A percentile compares a stretch with the other conserved stretches of the same genome.
phyloP scores from a whole-genome alignment of 2,888 invertebrate genomes.

The Epistrophe eligans region DNA sequence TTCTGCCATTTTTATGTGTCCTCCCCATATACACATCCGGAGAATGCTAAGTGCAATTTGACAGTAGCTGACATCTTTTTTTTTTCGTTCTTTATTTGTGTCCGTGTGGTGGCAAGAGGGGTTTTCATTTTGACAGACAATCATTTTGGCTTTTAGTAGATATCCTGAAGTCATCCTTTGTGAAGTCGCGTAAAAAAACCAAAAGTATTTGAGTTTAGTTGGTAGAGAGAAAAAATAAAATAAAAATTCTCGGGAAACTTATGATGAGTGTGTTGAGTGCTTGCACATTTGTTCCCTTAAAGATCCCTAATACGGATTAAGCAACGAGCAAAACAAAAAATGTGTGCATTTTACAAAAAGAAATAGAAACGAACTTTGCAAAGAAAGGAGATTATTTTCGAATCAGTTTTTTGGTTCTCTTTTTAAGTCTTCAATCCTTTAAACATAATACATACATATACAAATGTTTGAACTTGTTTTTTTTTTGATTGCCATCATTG shows the following conservation, averaged over 20 bases:
- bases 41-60: constrained; percentile 68
- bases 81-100: neutral
- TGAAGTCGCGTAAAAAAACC: neutral
- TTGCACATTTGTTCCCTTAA: constrained; percentile 21
- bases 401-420: constrained; percentile 40
- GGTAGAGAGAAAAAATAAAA: neutral
- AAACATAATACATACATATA: neutral
- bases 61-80: constrained; percentile 35
- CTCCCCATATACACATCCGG: constrained; percentile 50
- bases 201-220: constrained; percentile 1
- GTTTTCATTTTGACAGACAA: constrained; percentile 49
- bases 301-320: constrained; percentile 7
- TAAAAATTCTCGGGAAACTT: neutral
- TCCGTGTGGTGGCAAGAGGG: neutral
- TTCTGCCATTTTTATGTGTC: constrained; percentile 36
- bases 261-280: constrained; percentile 27
- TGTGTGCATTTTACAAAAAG: neutral
- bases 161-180: constrained; percentile 11
- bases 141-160: constrained; percentile 53
- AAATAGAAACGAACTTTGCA: neutral
- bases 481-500: neutral
- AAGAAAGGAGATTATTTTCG: constrained; percentile 53
- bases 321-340: constrained; percentile 10
- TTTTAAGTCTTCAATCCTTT: constrained; percentile 32
- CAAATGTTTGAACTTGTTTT: neutral